Percentiles rank a stretch among this genome's conserved stretches.
phyloP scores from a whole-genome alignment of 2,888 invertebrate species.

The Ganaspis brasiliensis region DNA sequence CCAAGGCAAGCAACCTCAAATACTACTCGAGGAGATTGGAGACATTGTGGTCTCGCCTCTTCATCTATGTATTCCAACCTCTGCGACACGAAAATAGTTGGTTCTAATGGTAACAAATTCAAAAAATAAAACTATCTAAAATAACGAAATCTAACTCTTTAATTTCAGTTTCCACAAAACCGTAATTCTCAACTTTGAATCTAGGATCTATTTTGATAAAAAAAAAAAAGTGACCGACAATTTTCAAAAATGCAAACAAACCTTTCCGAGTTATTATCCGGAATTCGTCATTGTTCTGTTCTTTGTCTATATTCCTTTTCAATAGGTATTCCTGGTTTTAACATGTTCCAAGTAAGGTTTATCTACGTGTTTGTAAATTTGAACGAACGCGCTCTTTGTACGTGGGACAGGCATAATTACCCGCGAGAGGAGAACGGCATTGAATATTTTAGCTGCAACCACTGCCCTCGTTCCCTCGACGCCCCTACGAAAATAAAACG shows the following conservation, averaged over 20 bases:
- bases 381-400: slow-evolving; percentile 67
- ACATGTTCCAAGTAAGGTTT: slow-evolving; percentile 49
- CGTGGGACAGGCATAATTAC: slow-evolving; percentile 73
- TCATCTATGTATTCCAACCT: background rate
- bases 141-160: no score
- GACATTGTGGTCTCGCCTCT: slow-evolving; percentile 14
- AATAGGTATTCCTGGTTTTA: background rate
- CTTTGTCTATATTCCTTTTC: background rate
- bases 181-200: no score
- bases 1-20: slow-evolving; percentile 11
- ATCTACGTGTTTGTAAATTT: slow-evolving; percentile 72
- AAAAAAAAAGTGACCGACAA: no score
- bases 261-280: background rate
- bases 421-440: slow-evolving; percentile 68
- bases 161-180: no score
- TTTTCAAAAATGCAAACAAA: no score
- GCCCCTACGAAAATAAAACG: slow-evolving; percentile 7
- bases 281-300: background rate
- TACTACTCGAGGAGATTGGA: slow-evolving; percentile 12
- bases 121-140: background rate
- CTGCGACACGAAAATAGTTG: background rate
- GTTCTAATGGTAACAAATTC: background rate
- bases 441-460: slow-evolving; percentile 72
- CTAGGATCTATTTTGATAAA: background rate
- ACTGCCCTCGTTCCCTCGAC: slow-evolving; percentile 30